These are phyloP conservation scores for Clarias pachynema DNA, from an alignment of 2,797 vertebrate species.

Conservation along the genomic window DNA sequence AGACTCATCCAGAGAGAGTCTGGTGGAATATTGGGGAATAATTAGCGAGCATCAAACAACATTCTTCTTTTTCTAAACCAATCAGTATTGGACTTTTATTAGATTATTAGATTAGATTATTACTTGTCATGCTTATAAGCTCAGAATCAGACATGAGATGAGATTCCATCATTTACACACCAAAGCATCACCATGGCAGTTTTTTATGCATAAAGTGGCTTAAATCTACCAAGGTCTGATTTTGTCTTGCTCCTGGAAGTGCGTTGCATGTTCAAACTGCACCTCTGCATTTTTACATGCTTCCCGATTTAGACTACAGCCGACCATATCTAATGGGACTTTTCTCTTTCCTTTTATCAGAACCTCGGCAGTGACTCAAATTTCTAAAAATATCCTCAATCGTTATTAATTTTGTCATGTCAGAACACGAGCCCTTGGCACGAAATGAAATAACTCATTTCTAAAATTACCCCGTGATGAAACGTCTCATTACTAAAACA, in stretches of 20 bases:
- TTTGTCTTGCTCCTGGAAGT: conserved; percentile 3
- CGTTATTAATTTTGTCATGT: conserved; percentile 44
- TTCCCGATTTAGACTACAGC: background rate
- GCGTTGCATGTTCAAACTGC: background rate
- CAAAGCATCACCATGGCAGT: background rate
- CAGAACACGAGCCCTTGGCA: conserved; percentile 32
- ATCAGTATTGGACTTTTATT: background rate
- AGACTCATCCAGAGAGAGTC: background rate
- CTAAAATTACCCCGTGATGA: conserved; percentile 42
- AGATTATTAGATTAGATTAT: background rate
- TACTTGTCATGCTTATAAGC: background rate
- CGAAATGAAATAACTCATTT: conserved; percentile 23
- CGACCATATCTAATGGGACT: background rate
- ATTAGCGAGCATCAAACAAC: background rate
- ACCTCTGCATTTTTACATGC: background rate
- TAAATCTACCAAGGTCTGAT: conserved; percentile 9
- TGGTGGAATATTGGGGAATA: background rate
- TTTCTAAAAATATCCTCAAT: conserved; percentile 46
- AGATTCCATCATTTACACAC: background rate
- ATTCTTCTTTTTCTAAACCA: background rate
- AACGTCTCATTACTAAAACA: conserved; percentile 42
- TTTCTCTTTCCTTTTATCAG: conserved; percentile 8
- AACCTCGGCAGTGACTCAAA: conserved; percentile 13
- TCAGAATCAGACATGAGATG: background rate
- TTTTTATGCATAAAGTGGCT: background rate